Conservation (phyloP, 2,888 invertebrate species). For the Gastrophysa polygoni region DNA sequence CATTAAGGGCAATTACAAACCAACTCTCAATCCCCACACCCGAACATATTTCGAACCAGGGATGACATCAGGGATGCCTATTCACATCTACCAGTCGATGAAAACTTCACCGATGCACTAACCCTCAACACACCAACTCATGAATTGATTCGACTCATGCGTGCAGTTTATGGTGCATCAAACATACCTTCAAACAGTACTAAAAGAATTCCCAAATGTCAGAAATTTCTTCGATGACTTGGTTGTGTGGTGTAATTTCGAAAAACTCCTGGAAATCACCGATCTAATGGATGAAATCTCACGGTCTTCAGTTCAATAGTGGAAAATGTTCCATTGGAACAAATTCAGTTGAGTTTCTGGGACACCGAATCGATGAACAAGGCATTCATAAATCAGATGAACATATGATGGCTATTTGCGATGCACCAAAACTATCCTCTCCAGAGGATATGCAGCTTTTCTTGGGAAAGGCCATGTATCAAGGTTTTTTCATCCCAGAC, state of each 20-base stretch:
- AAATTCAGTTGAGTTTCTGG: conserved; percentile 2
- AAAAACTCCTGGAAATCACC: background rate
- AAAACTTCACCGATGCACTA: too few relatives aligned
- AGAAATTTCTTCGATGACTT: background rate
- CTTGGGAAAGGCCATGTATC: conserved; percentile 18
- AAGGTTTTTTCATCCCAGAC: too few relatives aligned
- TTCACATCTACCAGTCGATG: too few relatives aligned
- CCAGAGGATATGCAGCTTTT: conserved; percentile 22
- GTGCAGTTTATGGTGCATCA: conserved; percentile 19
- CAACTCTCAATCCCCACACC: conserved; percentile 19
- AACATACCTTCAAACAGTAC: conserved; percentile 28
- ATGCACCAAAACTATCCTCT: conserved; percentile 25
- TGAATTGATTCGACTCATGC: too few relatives aligned
- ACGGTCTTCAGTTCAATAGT: conserved; percentile 16
- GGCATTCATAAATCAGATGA: conserved; percentile 3
- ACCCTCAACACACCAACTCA: too few relatives aligned
- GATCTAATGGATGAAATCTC: background rate
- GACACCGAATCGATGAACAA: conserved; percentile 26
- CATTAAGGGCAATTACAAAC: conserved; percentile 36
- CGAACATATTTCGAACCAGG: too few relatives aligned
- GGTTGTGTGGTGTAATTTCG: background rate
- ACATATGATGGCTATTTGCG: conserved; percentile 26
- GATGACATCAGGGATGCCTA: too few relatives aligned
- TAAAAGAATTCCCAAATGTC: conserved; percentile 8
- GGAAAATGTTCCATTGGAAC: too few relatives aligned